These are phyloP conservation scores for Eunapius fragilis DNA, from an alignment of 37 sponge, comb jelly and placozoan species.

Conservation along the genomic window DNA sequence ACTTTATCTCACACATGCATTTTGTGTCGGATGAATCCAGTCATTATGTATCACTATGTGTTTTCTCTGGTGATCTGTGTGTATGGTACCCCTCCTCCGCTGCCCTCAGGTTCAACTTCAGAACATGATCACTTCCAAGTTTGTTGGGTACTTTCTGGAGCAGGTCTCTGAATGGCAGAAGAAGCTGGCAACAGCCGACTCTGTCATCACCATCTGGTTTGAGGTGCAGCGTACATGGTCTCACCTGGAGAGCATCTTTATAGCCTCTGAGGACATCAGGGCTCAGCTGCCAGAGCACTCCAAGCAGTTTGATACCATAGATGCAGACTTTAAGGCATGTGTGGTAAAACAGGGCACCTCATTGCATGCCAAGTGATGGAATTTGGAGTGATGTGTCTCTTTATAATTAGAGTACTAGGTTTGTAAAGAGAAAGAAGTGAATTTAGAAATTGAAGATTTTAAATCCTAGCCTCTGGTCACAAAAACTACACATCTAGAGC, in stretches of 20 bases:
- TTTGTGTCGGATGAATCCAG: neutral
- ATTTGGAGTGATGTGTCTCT: too few species aligned
- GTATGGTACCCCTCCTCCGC: too few species aligned
- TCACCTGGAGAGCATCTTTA: conserved; percentile 98
- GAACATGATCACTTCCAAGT: conserved; percentile 98
- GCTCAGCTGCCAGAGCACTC: conserved; percentile 96
- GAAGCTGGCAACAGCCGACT: conserved; percentile 93
- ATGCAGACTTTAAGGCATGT: conserved; percentile 88
- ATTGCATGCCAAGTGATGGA: too few species aligned
- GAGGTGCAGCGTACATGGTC: conserved; percentile 99
- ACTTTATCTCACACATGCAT: neutral
- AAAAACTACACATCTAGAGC: too few species aligned
- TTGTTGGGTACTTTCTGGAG: conserved; percentile 97
- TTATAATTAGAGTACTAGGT: too few species aligned
- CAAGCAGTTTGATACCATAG: conserved; percentile 95
- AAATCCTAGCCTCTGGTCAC: too few species aligned
- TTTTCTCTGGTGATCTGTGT: neutral
- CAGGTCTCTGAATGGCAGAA: conserved; percentile 97
- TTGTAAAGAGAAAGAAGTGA: too few species aligned
- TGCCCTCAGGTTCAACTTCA: conserved; percentile 97
- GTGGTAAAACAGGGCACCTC: neutral
- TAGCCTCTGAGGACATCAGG: conserved; percentile 97
- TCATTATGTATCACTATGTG: neutral
- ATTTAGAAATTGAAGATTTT: too few species aligned
- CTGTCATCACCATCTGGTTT: conserved; percentile 98